Evolutionary conservation across 2,888 invertebrate genomes (phyloP), one percentile per base, ranked within the genome.

Genomic region (Apodemia hepburni): DNA sequence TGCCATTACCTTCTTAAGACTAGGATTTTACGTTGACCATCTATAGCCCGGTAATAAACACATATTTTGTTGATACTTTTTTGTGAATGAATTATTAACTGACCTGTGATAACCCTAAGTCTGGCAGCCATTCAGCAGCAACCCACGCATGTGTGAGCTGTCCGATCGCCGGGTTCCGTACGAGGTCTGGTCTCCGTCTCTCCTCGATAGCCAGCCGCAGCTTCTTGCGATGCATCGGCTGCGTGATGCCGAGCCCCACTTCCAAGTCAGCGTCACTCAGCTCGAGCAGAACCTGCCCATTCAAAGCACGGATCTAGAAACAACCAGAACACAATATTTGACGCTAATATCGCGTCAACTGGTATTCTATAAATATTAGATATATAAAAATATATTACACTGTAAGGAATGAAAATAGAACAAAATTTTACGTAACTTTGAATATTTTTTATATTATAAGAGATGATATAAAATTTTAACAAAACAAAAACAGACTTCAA

Each of bases 161-260:
- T 12, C 96, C 96, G 72, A 98, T 97, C 77, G 95, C 95, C 0
- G 97, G 97, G 87, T 97, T 98, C 71, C 97, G 94, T 76, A 97
- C 96, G 70, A 97, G 92, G 71, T 96, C 95, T 0, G 98, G 98
- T 71, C 98, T 95, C 61, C 98, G 92, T 70, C 98, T 95, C 83
- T 98, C 98, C 80, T 98, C 98, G 70, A 98, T 97, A 63, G 98
- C 98, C 73, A 98, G 93, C 60, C 98, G 93, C 67, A 98, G 91
- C 82, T 98, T 98, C 87, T 98, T 97, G 75, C 97, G 93, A 82
- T 98, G 98, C 94, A 98, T 96, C 54, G 97, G 96, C 92, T 98
- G 98, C 63, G 95, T 93, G 73, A 98, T 95, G n/a, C 97, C 97
- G 64, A 98, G 91, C 5, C 98, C 98, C 62, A 96, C 95, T 87